These are phyloP conservation scores for Dunckerocampus dactyliophorus DNA, from an alignment of 2,113 vertebrate genomes.

Conservation along the genomic window DNA sequence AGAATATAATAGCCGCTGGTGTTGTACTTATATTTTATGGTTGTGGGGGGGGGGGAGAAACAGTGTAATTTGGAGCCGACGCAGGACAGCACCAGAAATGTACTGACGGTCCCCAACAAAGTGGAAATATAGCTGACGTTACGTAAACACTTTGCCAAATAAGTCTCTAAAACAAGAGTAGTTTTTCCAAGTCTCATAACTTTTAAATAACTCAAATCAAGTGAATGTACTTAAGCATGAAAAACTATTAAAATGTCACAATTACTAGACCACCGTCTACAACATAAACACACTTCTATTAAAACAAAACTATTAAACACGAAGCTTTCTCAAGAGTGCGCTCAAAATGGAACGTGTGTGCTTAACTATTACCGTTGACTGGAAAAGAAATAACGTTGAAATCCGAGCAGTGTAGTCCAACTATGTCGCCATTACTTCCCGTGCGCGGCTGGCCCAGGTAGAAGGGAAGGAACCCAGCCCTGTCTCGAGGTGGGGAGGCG, in stretches of 20 bases:
- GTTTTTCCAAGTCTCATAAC: background rate
- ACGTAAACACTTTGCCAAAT: background rate
- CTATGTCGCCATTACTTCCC: constrained; percentile 8
- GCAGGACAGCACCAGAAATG: no score
- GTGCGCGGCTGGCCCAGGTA: constrained; percentile 15
- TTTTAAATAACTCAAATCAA: background rate
- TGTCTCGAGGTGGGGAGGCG: background rate
- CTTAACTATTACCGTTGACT: background rate
- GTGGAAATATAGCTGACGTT: background rate
- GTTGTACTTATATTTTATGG: no score
- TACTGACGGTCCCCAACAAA: background rate
- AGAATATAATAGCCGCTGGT: no score
- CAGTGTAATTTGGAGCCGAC: no score
- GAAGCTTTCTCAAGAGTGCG: background rate
- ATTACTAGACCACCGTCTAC: background rate
- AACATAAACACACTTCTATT: background rate
- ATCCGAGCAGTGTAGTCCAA: background rate
- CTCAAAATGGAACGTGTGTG: background rate
- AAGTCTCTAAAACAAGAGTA: no score
- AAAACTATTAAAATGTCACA: background rate
- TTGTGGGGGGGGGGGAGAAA: no score
- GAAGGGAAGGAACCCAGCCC: constrained; percentile 31
- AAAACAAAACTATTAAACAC: no score
- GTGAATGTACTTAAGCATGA: background rate
- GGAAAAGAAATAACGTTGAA: constrained; percentile 26